Evolutionary conservation across 92 coral and sea anemone genomes (phyloP), one percentile per base, ranked within the genome.

Genomic region (Blastomussa wellsi): DNA sequence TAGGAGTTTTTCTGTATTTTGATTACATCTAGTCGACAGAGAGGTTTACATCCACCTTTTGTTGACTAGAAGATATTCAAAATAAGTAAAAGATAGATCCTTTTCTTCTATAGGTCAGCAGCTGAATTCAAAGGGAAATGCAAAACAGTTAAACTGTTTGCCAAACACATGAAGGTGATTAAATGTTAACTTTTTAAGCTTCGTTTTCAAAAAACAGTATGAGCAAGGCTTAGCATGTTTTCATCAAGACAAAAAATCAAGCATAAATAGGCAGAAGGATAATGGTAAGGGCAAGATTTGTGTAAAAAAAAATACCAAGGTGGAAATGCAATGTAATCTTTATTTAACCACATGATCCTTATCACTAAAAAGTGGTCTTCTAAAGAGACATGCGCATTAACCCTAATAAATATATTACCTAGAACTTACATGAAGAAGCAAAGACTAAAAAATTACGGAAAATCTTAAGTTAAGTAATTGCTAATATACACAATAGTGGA

Each of bases 151-250:
- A 96, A 96, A 82, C 74, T 96, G 44, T 96, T 96, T 85, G 95
- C 99, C 28, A 96, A 96, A 64, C 99, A 96, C 62, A 88, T 94
- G 87, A 96, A 96, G 94, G 98, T 96, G n/a, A n/a, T n/a, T n/a
- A n/a, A 79, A 62, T 8, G 33, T 10, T 62, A 62, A 22, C 13
- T 62, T 28, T 8, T 2, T 28, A 4, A 9, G 16, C 33, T 6
- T 7, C n/a, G 8, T 44, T 51, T 51, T 51, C 33, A 26, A 10
- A 10, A 0, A 62, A 62, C 10, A 24, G 11, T 57, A 4, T 51
- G 24, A 7, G 24, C 68, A 62, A 26, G n/a, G n/a, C n/a, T n/a
- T n/a, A n/a, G 68, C 16, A 9, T 35, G 8, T 62, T 2, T 28
- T 8, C 0, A 26, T 29, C 33, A 62, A 7, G 32, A 60, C 32